Conservation (phyloP, 2,888 invertebrate species). For the Xestoiulus laeticollis region DNA sequence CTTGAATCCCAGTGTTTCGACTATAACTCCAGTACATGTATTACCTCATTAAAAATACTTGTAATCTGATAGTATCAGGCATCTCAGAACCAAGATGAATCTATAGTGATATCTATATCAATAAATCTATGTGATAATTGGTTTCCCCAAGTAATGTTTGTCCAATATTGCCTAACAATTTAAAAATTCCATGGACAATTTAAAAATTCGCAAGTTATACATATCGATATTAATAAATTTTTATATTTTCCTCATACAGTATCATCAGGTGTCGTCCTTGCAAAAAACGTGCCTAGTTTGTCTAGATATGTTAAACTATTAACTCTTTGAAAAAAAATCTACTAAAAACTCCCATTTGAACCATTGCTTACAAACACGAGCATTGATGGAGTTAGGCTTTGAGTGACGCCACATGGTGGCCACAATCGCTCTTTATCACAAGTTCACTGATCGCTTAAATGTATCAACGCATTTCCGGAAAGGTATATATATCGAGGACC, state of each 20-base stretch:
- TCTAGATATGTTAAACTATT: background rate
- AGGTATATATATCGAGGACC: conserved; percentile 34
- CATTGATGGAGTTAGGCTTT: background rate
- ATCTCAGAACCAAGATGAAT: too few relatives aligned
- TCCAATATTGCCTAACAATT: too few relatives aligned
- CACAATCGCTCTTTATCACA: conserved; percentile 34
- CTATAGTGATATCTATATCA: too few relatives aligned
- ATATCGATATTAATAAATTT: too few relatives aligned
- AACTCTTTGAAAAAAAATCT: background rate
- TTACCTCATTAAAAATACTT: too few relatives aligned
- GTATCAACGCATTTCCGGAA: conserved; percentile 37
- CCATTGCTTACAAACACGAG: background rate
- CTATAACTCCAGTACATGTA: too few relatives aligned
- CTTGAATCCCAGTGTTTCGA: too few relatives aligned
- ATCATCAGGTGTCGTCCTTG: background rate
- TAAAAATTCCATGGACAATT: too few relatives aligned
- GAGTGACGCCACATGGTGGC: conserved; percentile 37
- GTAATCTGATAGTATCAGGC: too few relatives aligned
- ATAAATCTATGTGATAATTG: too few relatives aligned
- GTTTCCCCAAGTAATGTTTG: too few relatives aligned
- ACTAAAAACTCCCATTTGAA: conserved; percentile 1
- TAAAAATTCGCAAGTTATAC: too few relatives aligned
- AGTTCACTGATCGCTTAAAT: conserved; percentile 37
- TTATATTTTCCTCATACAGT: background rate
- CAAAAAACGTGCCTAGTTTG: background rate